phyloP scores from a whole-genome alignment of 2,113 vertebrate species.

The Sturnira hondurensis region DNA sequence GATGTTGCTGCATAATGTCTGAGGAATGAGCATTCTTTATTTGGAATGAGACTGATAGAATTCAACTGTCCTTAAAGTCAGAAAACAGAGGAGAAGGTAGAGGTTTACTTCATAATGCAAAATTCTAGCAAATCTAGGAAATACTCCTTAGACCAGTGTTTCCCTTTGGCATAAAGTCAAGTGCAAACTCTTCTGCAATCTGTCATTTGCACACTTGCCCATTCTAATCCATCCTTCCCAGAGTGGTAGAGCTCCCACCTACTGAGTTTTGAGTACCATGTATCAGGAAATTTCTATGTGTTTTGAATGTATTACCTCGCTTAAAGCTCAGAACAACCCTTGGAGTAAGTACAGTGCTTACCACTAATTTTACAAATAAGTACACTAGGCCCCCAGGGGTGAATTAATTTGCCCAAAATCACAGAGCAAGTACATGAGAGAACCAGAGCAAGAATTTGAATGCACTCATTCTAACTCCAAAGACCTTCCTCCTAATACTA shows the following conservation, averaged over 20 bases:
- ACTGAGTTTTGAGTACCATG: neutral
- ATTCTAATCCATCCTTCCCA: neutral
- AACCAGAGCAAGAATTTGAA: neutral
- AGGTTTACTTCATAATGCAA: neutral
- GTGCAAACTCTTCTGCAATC: neutral
- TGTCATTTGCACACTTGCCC: neutral
- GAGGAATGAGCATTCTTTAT: neutral
- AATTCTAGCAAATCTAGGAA: neutral
- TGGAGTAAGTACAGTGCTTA: neutral
- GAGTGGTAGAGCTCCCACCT: neutral
- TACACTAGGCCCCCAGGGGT: neutral
- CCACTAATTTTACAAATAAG: neutral
- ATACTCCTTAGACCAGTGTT: neutral
- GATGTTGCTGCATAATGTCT: slow-evolving; percentile 16
- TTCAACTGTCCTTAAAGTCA: neutral
- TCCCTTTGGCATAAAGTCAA: neutral
- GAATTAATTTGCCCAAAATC: neutral
- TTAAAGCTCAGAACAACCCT: neutral
- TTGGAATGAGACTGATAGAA: neutral
- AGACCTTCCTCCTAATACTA: neutral
- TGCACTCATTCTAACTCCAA: too few relatives aligned
- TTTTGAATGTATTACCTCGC: neutral
- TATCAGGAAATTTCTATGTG: neutral
- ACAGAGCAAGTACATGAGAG: neutral
- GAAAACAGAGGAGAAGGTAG: neutral